Conservation (phyloP, 2,888 invertebrate genomes). For the Clitarchus hookeri region DNA sequence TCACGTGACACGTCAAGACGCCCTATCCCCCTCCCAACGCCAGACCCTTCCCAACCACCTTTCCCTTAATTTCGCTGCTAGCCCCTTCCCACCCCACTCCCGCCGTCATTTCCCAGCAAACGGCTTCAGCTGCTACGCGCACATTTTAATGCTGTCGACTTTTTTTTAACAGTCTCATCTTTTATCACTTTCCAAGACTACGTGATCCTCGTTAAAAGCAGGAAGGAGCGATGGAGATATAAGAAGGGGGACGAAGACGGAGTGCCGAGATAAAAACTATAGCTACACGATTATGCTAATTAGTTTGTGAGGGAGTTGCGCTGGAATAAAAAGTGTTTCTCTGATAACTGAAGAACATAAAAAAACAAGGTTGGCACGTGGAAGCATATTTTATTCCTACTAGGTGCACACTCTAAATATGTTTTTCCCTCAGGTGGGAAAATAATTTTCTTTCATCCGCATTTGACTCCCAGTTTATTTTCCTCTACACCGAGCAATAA, state of each 20-base stretch:
- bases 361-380: background rate
- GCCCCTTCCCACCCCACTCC: background rate
- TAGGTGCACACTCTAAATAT: too few relatives aligned
- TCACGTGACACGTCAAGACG: background rate
- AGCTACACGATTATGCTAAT: constrained; percentile 14
- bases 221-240: background rate
- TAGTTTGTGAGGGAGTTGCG: background rate
- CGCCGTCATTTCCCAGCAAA: background rate
- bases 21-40: background rate
- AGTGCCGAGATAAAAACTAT: constrained; percentile 9
- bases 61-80: background rate
- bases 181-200: constrained; percentile 14
- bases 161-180: background rate
- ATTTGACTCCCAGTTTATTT: too few relatives aligned
- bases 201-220: constrained; percentile 14
- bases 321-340: background rate
- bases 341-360: background rate
- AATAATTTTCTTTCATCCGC: too few relatives aligned
- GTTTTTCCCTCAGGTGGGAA: too few relatives aligned
- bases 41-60: background rate
- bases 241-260: background rate
- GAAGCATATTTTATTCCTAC: background rate
- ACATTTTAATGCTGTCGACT: constrained; percentile 2
- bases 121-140: background rate
- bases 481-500: too few relatives aligned